Percentiles rank a stretch among this genome's conserved stretches.
These are phyloP conservation scores for Drosophila pectinifera DNA, from an alignment of 1,140 invertebrate species.

Conservation along the genomic window DNA sequence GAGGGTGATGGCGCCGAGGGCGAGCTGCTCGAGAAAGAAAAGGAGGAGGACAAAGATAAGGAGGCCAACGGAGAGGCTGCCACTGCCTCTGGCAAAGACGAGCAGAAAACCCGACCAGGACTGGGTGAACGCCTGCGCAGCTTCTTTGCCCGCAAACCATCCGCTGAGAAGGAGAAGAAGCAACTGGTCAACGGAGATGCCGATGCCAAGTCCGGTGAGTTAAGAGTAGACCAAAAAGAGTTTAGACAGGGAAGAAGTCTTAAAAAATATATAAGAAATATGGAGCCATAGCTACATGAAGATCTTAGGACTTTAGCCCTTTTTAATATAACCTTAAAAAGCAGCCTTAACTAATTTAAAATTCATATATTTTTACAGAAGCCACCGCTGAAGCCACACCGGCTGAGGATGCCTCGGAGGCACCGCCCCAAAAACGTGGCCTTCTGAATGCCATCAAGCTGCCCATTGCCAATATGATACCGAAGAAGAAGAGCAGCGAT, in stretches of 20 bases:
- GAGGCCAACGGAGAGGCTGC: slow-evolving; percentile 61
- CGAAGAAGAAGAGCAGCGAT: slow-evolving; percentile 85
- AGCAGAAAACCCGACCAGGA: slow-evolving; percentile 67
- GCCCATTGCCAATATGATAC: slow-evolving; percentile 88
- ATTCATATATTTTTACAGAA: slow-evolving; percentile 40
- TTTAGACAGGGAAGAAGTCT: no score
- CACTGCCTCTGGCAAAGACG: slow-evolving; percentile 59
- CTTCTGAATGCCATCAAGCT: slow-evolving; percentile 88
- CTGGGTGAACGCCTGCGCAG: slow-evolving; percentile 77
- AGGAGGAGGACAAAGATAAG: slow-evolving; percentile 70
- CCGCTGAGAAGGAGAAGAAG: slow-evolving; percentile 73
- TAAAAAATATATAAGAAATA: no score
- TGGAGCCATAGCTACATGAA: no score
- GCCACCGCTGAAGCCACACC: slow-evolving; percentile 85
- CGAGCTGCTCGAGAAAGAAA: slow-evolving; percentile 84
- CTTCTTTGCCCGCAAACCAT: slow-evolving; percentile 76
- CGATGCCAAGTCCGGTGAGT: slow-evolving; percentile 81
- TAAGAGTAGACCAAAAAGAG: no score
- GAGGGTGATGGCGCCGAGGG: slow-evolving; percentile 85
- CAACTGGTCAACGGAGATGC: slow-evolving; percentile 69
- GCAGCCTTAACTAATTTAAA: background rate
- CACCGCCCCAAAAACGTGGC: slow-evolving; percentile 77
- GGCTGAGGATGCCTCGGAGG: slow-evolving; percentile 68
- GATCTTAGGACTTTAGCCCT: background rate
- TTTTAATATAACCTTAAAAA: no score